These are phyloP conservation scores for Crotophaga sulcirostris DNA, from an alignment of 2,113 vertebrate species.

Conservation along the genomic window DNA sequence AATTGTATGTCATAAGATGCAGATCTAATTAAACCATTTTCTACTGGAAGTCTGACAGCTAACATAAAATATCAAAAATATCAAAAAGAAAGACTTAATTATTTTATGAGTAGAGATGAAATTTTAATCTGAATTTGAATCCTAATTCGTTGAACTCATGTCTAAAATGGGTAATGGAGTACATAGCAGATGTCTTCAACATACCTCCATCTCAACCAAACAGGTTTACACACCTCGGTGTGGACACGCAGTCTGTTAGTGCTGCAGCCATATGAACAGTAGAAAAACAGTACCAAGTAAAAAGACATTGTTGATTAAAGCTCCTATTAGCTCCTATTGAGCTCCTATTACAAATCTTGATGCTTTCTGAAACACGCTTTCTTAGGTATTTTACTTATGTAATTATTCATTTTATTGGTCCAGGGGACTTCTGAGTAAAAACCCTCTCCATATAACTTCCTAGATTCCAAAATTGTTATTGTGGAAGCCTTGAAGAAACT, in stretches of 20 bases:
- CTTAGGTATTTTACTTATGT: not conserved
- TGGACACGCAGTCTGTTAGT: not conserved
- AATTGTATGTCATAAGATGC: not conserved
- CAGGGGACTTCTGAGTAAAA: not conserved
- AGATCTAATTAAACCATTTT: not conserved
- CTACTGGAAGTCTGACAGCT: not conserved
- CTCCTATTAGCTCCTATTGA: too few species aligned
- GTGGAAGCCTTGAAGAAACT: not conserved
- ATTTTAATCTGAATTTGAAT: not conserved
- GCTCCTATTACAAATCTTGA: not conserved
- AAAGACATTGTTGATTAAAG: not conserved
- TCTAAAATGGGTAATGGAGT: not conserved
- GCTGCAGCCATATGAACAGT: not conserved
- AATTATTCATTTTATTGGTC: not conserved
- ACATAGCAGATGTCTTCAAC: not conserved
- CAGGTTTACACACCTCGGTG: not conserved
- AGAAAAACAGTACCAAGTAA: not conserved
- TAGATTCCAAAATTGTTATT: not conserved
- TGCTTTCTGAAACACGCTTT: not conserved
- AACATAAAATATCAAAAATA: not conserved
- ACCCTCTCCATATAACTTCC: rapidly evolving
- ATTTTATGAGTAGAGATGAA: not conserved
- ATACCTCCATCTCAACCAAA: not conserved
- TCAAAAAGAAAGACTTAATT: not conserved
- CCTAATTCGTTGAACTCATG: not conserved